Base-by-base conservation (phyloP, 2,113 vertebrate species). In the Willisornis vidua region DNA sequence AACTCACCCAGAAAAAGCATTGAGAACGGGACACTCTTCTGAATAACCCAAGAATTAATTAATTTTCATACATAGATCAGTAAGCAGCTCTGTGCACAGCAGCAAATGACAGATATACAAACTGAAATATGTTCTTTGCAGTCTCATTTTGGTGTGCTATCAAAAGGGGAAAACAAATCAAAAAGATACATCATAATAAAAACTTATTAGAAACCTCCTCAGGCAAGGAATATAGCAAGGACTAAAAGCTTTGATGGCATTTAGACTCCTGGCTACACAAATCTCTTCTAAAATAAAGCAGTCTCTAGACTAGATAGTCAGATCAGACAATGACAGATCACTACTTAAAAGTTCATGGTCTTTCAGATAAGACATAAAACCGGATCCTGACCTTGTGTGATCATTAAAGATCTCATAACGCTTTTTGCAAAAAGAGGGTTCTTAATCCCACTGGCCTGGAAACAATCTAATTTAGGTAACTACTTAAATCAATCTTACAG, bases 281-380 rank as follows among this genome's bases (percentile, higher is more conserved):
- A 97, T 95, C 89, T 95, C 63, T 92, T 81, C 68, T 93, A 57
- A 96, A 95, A 86, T 76, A 95, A 94, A 86, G 70, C 91, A 92
- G 35, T 76, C 76, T 85, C 70, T 55, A 83, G 65, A 93, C 73
- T 26, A 83, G 87, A 87, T 45, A 89, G 94, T 67, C 83, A 79
- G 79, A 96, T 90, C 85, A 96, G 82, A 81, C 85, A 82, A 28
- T 90, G 80, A 96, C 67, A 91, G 61, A 78, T 89, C 63, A 91
- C 59, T 75, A 93, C 70, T 62, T 93, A 49, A 31, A 92, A 94
- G 89, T 94, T 96, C 96, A 90, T 71, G 73, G 46, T 89, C 91
- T 95, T 96, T 87, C 70, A 96, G 77, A 95, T 92, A 77, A 97
- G 93, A 94, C 87, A 95, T 94, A 96, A 97, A 97, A 80, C 59